Evolutionary conservation across 2,888 invertebrate species (phyloP), one percentile per base, ranked within the genome.

Genomic region (Dasysyrphus tricinctus): DNA sequence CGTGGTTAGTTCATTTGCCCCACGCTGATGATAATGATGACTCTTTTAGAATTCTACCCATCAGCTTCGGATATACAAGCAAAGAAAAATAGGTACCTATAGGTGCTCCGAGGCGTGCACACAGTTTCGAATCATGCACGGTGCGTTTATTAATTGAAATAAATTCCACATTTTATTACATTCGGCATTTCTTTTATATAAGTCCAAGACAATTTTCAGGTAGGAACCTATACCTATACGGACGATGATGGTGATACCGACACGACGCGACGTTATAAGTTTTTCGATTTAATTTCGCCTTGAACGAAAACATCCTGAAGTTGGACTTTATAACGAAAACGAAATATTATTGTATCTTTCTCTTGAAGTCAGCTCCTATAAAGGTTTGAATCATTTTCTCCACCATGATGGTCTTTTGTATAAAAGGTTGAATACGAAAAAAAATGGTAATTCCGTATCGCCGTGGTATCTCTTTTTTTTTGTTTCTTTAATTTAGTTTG

Each of bases 121-220:
- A 19, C 14, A 14, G 51, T n/a, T 29, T 39, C 70, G 75, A 78
- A 81, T 82, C 86, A 79, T 86, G 82, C 86, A 86, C 67, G 86
- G 82, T 86, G 86, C 72, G 82, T 86, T 86, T 86, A 86, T 86
- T 86, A 86, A 86, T 86, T 86, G 86, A 86, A 86, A 86, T 86
- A 86, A 86, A 86, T 86, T 86, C 86, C 86, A 82, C 78, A 79
- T 86, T 86, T 86, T 86, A 86, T 86, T 56, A 72, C 75, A 34
- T 59, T 86, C 86, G 86, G 86, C 82, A 82, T 86, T 82, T 86
- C 86, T 82, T 86, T 86, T 82, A 78, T 39, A 24, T 24, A 61
- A n/a, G n/a, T 5, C 32, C 61, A 56, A 72, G 72, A 67, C 61
- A 51, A 69, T 39, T 67, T 37, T 39, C 1, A 24, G 24, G 3